Conservation (phyloP, 2,888 invertebrate genomes). For the Lasioglossum marginatum region DNA sequence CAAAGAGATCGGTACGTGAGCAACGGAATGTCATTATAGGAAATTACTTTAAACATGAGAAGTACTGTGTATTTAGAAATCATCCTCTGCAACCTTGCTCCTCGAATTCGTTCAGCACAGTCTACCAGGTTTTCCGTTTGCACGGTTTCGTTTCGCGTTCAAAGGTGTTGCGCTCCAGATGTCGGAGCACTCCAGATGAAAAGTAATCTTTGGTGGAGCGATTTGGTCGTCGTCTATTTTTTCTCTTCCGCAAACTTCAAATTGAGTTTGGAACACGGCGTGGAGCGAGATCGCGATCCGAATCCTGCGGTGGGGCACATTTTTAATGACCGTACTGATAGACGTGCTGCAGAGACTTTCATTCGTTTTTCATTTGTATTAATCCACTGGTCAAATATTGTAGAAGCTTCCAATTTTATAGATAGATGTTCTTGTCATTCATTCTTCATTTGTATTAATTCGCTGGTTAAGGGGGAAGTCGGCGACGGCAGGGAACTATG, state of each 20-base stretch:
- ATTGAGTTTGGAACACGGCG: constrained; percentile 47
- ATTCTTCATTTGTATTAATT: background rate
- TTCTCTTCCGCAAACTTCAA: constrained; percentile 37
- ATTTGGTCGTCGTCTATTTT: constrained; percentile 13
- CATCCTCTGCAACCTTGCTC: constrained; percentile 10
- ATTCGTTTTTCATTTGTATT: background rate
- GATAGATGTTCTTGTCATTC: background rate
- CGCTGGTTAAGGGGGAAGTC: too few relatives aligned
- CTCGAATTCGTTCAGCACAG: constrained; percentile 50
- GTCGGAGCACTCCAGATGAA: background rate
- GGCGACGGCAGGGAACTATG: too few relatives aligned
- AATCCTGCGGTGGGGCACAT: background rate
- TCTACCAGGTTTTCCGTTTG: constrained; percentile 28
- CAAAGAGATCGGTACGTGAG: background rate
- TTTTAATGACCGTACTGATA: constrained; percentile 2
- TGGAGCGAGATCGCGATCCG: constrained; percentile 21
- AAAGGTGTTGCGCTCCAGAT: background rate
- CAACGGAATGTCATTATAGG: background rate
- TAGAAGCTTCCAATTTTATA: background rate
- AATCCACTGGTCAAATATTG: background rate
- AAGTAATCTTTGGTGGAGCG: constrained; percentile 40
- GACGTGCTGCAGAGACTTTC: background rate
- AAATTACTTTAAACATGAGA: background rate
- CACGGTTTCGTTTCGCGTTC: constrained; percentile 10
- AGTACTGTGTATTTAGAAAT: background rate